Evolutionary conservation across 2,888 invertebrate genomes (phyloP), one percentile per base, ranked within the genome.

Genomic region (Chymomyza caudatula): DNA sequence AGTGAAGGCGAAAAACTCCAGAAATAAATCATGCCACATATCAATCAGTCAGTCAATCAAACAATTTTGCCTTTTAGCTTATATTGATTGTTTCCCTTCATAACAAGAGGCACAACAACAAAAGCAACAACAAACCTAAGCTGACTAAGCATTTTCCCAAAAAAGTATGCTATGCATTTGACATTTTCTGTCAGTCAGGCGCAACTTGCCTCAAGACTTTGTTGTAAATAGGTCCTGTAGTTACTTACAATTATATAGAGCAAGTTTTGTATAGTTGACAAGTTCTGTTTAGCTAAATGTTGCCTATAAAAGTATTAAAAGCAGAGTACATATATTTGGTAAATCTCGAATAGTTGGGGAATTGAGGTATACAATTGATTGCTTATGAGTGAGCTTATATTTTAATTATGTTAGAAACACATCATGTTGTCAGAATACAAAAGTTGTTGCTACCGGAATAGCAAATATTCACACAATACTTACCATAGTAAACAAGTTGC

Each of bases 21-120:
- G 15, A 47, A 76, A 78, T 81, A 80, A 80, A 80, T 80, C 84
- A 80, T 84, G 81, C 68, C 81, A 84, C 81, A 83, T 80, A 84
- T 84, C 81, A 83, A 80, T 80, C 84, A 80, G 84, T 80, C 84
- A 80, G 84, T 84, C 80, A 80, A 80, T 84, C 80, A 78, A 78
- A 78, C 58, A 37, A 63, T 76, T 76, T 69, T 67, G 63, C 65
- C 67, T 73, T 67, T 75, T 61, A 60, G 69, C 67, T 54, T 52
- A 69, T 82, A 84, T 81, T 78, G 80, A 84, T 80, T 80, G 75
- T 83, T 51, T 20, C 43, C 15, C 43, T 43, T 25, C 29, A 3
- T 19, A 17, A 15, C 47, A 47, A 47, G 59, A 63, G 63, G 63
- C 56, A 56, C 49, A 71, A 22, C 49, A 71, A 44, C 22, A 55